Percentiles rank a stretch among this genome's conserved stretches.
Conservation (phyloP, 2,888 invertebrate species). For the Temnothorax rugatulus region DNA sequence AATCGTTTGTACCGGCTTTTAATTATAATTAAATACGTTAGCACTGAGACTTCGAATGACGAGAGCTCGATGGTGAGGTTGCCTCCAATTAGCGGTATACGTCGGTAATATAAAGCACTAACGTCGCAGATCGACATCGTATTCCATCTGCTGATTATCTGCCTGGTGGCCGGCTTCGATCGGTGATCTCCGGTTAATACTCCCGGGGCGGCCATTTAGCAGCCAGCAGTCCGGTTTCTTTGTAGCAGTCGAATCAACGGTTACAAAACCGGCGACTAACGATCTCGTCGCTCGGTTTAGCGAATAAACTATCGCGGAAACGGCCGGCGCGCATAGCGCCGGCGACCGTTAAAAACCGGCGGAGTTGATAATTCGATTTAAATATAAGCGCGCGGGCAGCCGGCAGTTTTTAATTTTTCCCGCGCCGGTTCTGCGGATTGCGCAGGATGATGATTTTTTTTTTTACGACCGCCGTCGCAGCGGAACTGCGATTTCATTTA, state of each 20-base stretch:
- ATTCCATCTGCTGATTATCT: constrained; percentile 61
- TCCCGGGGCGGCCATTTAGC: constrained; percentile 46
- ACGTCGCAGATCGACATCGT: constrained; percentile 66
- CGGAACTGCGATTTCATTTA: constrained; percentile 42
- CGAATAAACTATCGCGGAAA: constrained; percentile 48
- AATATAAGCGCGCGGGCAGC: constrained; percentile 33
- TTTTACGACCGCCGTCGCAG: constrained; percentile 8
- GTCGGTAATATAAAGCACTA: constrained; percentile 62
- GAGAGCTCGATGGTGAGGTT: constrained; percentile 21
- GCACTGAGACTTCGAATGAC: constrained; percentile 7
- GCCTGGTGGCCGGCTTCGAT: constrained; percentile 43
- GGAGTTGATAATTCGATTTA: constrained; percentile 48
- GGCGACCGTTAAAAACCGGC: constrained; percentile 37
- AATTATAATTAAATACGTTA: constrained; percentile 45
- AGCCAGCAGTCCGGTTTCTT: constrained; percentile 37
- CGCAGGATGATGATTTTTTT: background rate
- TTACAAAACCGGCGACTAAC: constrained; percentile 28
- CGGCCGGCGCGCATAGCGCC: constrained; percentile 4
- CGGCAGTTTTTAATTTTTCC: constrained; percentile 38
- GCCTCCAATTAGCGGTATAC: constrained; percentile 66
- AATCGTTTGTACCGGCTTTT: constrained; percentile 50
- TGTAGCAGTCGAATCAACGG: constrained; percentile 30
- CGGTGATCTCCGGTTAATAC: constrained; percentile 12
- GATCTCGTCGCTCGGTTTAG: constrained; percentile 47
- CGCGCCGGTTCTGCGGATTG: constrained; percentile 6